Base-by-base conservation (phyloP, 2,113 vertebrate species). In the Pterophyllum scalare region DNA sequence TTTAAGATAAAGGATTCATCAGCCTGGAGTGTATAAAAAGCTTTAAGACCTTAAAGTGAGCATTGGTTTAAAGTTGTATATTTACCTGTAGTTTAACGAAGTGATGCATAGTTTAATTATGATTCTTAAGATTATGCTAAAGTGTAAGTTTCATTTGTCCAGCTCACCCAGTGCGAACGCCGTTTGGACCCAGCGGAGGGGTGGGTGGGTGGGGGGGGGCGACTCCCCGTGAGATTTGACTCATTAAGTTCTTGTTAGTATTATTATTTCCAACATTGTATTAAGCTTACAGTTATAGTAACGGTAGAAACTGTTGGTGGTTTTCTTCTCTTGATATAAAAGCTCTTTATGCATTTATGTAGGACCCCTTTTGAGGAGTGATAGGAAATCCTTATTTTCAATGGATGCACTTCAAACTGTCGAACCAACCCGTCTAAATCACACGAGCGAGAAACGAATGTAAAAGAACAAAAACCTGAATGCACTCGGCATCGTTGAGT, bases 351-450 rank as follows among this genome's bases (percentile, higher is more conserved):
- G 92, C 91, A 94, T 95, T 94, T 93, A 91, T 93, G 89, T 95
- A 94, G 88, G 94, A 91, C 90, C 91, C 86, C 80, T 92, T 91
- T 89, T 87, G 88, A 91, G 92, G 90, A 92, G 93, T 94, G 94
- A 95, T 93, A 93, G 94, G 92, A 95, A 94, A 94, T 94, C 91
- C 90, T 92, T 94, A 94, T 94, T 95, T 90, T 93, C 75, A 85
- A 93, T 93, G 88, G 92, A 95, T 93, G 94, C 94, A 95, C 94
- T 95, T 94, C 35, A 94, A 95, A 94, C 91, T 92, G 94, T 93
- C 94, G 82, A 93, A 94, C 91, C 91, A 92, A 94, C 93, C 88
- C 74, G 93, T 93, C 89, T 7, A 88, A 94, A 89, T 93, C 92
- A 92, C 89, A 91, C 88, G 90, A 93, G 92, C 89, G 94, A 93